Percentiles rank a stretch among this genome's conserved stretches.
Conservation (phyloP, 2,888 invertebrate species). For the Prenolepis imparis region DNA sequence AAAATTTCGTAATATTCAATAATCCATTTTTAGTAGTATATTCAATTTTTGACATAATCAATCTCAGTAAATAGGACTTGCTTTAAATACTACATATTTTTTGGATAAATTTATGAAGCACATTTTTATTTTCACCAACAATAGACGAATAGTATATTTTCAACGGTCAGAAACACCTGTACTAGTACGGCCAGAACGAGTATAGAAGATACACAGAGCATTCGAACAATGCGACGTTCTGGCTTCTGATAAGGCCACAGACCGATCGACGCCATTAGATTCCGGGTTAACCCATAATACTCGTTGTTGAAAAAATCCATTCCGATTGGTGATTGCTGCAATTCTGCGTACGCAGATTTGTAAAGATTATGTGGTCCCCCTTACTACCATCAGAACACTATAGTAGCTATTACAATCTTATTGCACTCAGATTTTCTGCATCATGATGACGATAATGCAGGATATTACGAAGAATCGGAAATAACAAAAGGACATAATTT, state of each 20-base stretch:
- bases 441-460: slow-evolving; percentile 19
- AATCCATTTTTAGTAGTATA: neutral
- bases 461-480: slow-evolving; percentile 12
- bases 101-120: neutral
- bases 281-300: slow-evolving; percentile 28
- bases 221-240: slow-evolving; percentile 12
- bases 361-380: neutral
- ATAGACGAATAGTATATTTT: neutral
- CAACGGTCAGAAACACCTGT: slow-evolving; percentile 34
- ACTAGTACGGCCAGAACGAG: neutral
- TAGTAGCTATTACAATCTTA: slow-evolving; percentile 31
- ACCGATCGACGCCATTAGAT: slow-evolving; percentile 34
- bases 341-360: slow-evolving; percentile 22
- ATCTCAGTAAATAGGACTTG: neutral
- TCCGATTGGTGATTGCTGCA: neutral
- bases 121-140: neutral
- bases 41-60: neutral
- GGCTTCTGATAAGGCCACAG: slow-evolving; percentile 50
- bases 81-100: neutral
- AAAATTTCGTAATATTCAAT: neutral
- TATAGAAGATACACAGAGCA: neutral
- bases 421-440: slow-evolving; percentile 19
- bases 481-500: slow-evolving; percentile 12
- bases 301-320: slow-evolving; percentile 43
- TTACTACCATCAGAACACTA: slow-evolving; percentile 19